A percentile compares a stretch with the other conserved stretches of the same genome.
phyloP scores from a whole-genome alignment of 2,113 vertebrate species.

The Benitochromis conjunctus region DNA sequence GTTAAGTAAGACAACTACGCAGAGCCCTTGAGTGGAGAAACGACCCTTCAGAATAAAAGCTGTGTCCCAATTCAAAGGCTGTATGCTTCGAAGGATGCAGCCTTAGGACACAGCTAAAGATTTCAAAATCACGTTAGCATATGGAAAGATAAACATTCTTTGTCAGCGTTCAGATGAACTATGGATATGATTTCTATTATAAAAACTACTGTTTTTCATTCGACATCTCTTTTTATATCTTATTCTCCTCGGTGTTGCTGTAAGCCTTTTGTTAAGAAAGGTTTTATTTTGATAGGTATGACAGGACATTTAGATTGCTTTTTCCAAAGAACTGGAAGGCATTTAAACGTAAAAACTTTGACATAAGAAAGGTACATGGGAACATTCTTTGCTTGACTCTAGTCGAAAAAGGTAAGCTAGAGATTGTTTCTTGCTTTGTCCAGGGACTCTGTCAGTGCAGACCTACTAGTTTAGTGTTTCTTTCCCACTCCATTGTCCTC shows the following conservation, averaged over 20 bases:
- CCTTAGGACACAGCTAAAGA: background rate
- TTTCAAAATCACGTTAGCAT: background rate
- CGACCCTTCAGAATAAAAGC: slow-evolving; percentile 19
- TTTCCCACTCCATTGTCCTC: background rate
- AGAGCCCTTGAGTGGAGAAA: no score
- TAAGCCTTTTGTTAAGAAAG: background rate
- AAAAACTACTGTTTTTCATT: background rate
- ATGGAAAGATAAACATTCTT: background rate
- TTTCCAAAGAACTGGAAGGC: background rate
- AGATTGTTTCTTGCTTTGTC: background rate
- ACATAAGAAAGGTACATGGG: slow-evolving; percentile 5
- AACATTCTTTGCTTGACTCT: background rate
- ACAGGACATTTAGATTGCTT: background rate
- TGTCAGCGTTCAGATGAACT: background rate
- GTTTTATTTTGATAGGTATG: slow-evolving; percentile 20
- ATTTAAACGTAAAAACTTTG: slow-evolving; percentile 18
- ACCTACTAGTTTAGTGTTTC: background rate
- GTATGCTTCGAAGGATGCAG: background rate
- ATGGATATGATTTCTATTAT: background rate
- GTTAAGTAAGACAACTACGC: background rate
- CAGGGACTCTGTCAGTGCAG: background rate
- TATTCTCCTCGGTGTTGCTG: background rate
- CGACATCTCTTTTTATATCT: background rate
- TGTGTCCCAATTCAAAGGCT: background rate
- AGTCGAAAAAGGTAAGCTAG: background rate